Evolutionary conservation across 2,113 vertebrate genomes (phyloP).

Genomic region (Myotis davidii): DNA sequence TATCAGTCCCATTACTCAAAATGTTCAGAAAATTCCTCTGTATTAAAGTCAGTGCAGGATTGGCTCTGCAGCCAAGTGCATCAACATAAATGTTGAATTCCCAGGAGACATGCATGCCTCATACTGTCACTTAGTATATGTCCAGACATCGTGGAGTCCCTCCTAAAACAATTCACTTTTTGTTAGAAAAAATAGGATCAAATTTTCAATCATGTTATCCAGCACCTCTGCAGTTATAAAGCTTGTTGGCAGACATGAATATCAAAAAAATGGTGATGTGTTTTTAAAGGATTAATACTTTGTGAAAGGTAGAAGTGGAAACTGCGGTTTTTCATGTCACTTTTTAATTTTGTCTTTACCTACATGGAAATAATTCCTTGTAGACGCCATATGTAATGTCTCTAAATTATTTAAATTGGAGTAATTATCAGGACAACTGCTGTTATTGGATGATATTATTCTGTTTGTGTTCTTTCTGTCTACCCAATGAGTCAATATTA

Average conservation of each 20-base stretch:
- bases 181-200: slow-evolving; percentile 86
- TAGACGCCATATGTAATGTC: slow-evolving; percentile 75
- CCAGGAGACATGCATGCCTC: slow-evolving; percentile 81
- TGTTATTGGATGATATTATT: slow-evolving; percentile 81
- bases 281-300: slow-evolving; percentile 83
- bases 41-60: slow-evolving; percentile 79
- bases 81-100: slow-evolving; percentile 80
- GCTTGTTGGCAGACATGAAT: slow-evolving; percentile 74
- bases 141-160: slow-evolving; percentile 84
- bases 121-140: slow-evolving; percentile 83
- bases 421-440: slow-evolving; percentile 83
- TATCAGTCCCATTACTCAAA: slow-evolving; percentile 84
- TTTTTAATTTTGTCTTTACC: slow-evolving; percentile 80
- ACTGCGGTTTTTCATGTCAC: slow-evolving; percentile 79
- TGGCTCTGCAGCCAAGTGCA: slow-evolving; percentile 81
- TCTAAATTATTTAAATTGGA: slow-evolving; percentile 83
- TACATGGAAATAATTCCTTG: slow-evolving; percentile 77
- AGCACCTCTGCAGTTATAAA: slow-evolving; percentile 76
- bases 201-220: slow-evolving; percentile 83
- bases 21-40: slow-evolving; percentile 82
- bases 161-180: slow-evolving; percentile 83
- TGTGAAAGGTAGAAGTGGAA: slow-evolving; percentile 80
- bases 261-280: slow-evolving; percentile 72
- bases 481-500: slow-evolving; percentile 77
- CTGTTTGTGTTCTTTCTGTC: slow-evolving; percentile 80